phyloP scores from a whole-genome alignment of 2,113 vertebrate species.

The Heterochromis multidens region DNA sequence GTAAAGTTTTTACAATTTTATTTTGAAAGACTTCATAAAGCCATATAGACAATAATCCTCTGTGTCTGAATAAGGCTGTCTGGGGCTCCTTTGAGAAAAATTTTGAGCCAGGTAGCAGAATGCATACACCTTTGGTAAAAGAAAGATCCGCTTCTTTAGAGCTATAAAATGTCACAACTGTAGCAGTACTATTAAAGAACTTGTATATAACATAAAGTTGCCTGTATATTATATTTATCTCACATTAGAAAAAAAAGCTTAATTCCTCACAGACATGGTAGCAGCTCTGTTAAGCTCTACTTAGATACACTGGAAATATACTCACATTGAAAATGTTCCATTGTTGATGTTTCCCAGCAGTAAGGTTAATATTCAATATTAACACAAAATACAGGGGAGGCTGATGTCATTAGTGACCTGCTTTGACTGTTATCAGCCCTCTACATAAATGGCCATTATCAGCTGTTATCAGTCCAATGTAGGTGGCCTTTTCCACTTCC shows the following conservation, averaged over 20 bases:
- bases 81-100: not conserved
- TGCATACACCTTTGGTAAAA: not conserved
- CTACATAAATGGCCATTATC: not conserved
- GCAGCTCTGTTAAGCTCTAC: not conserved
- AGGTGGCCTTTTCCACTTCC: not conserved
- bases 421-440: not conserved
- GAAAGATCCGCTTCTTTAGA: not conserved
- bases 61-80: not conserved
- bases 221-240: not conserved
- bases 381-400: not conserved
- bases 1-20: not conserved
- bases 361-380: not conserved
- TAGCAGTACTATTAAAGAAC: not conserved
- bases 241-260: not conserved
- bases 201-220: not conserved
- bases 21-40: not conserved
- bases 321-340: not conserved
- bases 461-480: not conserved
- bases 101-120: not conserved
- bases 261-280: not conserved
- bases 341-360: not conserved
- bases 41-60: not conserved
- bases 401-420: not conserved
- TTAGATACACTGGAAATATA: not conserved
- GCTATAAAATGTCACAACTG: not conserved